Evolutionary conservation across 1,140 invertebrate species (phyloP), one percentile per base, ranked within the genome.

Genomic region (Ostrea edulis): DNA sequence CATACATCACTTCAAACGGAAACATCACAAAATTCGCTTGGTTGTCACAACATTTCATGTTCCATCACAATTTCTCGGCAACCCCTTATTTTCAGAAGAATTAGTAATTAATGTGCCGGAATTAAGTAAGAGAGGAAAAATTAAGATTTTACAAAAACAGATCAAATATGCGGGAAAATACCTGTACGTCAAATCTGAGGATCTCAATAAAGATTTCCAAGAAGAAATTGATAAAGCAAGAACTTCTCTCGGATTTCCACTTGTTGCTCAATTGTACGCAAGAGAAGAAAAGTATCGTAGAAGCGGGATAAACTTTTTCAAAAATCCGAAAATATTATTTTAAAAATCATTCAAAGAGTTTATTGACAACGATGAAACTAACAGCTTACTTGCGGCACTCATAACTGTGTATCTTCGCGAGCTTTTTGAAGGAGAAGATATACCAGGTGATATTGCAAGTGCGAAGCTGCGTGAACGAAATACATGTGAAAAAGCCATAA

Each of bases 11-110:
- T 20, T 14, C 17, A n/a, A 17, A 62, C 5, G 1, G 1, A 44
- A 44, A 5, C 35, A 17, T 62, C 55, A 62, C 14, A 62, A n/a
- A 62, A 62, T 62, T 62, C 17, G 55, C 17, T 62, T 62, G 5
- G 55, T 62, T 62, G 55, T 62, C 20, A 62, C 55, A 62, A n/a
- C 55, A n/a, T 62, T 62, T 62, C 55, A 62, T 62, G n/a, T 62
- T 17, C 55, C 55, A 62, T 62, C 55, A 17, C 17, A 7, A 62
- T 62, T 62, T 20, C 55, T 0, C 7, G 20, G 5, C 4, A 17
- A 20, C 14, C 55, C 55, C 7, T 20, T 62, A 62, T 62, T 62
- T 62, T 62, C 55, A 62, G 20, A n/a, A 62, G 17, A 62, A 5
- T 17, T 20, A 20, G 17, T 62, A 62, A 62, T 62, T 20, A 14